Conservation (phyloP, 1,140 invertebrate genomes). For the Papilio polytes region DNA sequence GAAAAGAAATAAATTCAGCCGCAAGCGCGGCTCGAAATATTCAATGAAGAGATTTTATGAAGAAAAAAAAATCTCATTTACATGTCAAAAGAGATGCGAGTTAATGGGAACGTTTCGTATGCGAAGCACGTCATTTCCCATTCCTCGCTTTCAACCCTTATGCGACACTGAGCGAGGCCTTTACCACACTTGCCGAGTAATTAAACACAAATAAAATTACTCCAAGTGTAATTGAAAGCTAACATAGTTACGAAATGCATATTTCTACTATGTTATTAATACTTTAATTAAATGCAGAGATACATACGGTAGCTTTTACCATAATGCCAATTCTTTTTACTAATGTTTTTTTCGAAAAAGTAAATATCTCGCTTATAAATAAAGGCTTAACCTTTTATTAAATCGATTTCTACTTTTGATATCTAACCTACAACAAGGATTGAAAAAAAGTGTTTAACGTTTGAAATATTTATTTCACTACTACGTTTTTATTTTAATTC, state of each 20-base stretch:
- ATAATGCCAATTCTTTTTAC: background rate
- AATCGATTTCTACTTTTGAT: background rate
- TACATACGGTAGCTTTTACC: background rate
- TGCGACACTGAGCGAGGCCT: constrained; percentile 58
- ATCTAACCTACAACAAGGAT: background rate
- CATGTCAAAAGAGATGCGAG: constrained; percentile 80
- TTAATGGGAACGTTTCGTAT: constrained; percentile 77
- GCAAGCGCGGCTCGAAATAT: constrained; percentile 76
- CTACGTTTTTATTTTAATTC: background rate
- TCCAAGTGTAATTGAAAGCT: background rate
- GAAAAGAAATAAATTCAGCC: constrained; percentile 71
- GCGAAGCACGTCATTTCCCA: constrained; percentile 74
- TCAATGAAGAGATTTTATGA: constrained; percentile 80
- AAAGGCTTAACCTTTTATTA: background rate
- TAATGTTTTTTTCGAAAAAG: background rate
- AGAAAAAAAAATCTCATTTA: constrained; percentile 78
- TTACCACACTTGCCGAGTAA: constrained; percentile 50
- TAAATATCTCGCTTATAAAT: too few species aligned
- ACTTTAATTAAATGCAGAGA: too few species aligned
- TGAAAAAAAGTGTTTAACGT: background rate
- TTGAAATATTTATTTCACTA: background rate
- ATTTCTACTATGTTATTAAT: background rate
- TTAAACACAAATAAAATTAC: constrained; percentile 48
- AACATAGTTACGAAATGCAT: constrained; percentile 15
- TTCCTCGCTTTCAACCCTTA: constrained; percentile 73